phyloP scores from a whole-genome alignment of 2,888 invertebrate genomes.

The Nesidiocoris tenuis region DNA sequence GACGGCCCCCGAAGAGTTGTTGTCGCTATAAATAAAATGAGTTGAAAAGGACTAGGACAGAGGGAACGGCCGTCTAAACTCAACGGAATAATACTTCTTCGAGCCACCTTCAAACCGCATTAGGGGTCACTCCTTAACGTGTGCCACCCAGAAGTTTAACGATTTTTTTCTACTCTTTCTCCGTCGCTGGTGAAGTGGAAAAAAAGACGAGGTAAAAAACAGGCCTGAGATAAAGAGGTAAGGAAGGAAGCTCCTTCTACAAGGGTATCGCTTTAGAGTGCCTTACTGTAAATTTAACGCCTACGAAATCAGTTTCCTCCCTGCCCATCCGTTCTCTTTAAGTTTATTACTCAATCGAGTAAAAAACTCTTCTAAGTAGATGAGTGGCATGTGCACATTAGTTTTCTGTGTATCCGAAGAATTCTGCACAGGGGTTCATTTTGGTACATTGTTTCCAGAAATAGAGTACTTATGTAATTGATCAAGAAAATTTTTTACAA shows the following conservation, averaged over 20 bases:
- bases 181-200: not conserved
- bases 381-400: too few species aligned
- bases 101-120: conserved; percentile 25
- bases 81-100: conserved; percentile 15
- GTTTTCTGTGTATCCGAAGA: too few species aligned
- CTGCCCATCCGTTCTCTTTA: not conserved
- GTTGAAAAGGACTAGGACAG: conserved; percentile 11
- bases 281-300: conserved; percentile 40
- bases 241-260: conserved; percentile 39
- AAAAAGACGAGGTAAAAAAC: conserved; percentile 21
- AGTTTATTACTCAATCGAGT: too few species aligned
- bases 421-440: too few species aligned
- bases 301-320: not conserved
- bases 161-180: conserved; percentile 3
- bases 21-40: conserved; percentile 38
- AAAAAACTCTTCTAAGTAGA: too few species aligned
- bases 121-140: conserved; percentile 38
- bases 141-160: conserved; percentile 39
- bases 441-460: too few species aligned
- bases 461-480: too few species aligned
- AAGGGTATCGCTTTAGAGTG: conserved; percentile 42
- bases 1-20: conserved; percentile 20
- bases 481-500: too few species aligned
- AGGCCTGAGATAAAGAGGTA: conserved; percentile 38
- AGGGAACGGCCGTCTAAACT: not conserved